Percentiles rank a stretch among this genome's conserved stretches.
phyloP scores from a whole-genome alignment of 2,888 invertebrate genomes.

The Tenodera sinensis region DNA sequence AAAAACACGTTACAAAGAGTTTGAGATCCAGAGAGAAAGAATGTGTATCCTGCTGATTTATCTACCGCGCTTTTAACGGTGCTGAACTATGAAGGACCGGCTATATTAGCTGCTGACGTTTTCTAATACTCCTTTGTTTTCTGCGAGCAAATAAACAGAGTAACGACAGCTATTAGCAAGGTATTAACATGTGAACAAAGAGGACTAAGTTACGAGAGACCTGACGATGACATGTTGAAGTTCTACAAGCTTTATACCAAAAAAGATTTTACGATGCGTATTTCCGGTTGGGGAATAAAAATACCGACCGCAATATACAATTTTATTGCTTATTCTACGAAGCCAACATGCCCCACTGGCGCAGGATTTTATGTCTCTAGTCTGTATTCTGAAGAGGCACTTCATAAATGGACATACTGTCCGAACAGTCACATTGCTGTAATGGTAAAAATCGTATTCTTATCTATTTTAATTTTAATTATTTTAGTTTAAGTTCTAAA shows the following conservation, averaged over 20 bases:
- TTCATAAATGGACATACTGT: neutral
- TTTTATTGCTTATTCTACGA: neutral
- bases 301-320: neutral
- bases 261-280: neutral
- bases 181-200: neutral
- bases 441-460: neutral
- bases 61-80: no score
- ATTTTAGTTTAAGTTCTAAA: no score
- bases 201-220: neutral
- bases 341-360: neutral
- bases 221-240: neutral
- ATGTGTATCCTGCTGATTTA: no score
- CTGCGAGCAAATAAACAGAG: neutral
- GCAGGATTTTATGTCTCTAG: neutral
- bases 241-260: neutral
- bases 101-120: no score
- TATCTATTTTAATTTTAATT: no score
- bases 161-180: neutral
- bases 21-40: no score
- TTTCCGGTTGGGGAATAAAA: neutral
- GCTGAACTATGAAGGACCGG: no score
- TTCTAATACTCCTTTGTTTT: no score
- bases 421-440: neutral
- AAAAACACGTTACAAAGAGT: no score
- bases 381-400: neutral